phyloP scores from a whole-genome alignment of 2,797 vertebrate genomes.

The Poecilia velifera region DNA sequence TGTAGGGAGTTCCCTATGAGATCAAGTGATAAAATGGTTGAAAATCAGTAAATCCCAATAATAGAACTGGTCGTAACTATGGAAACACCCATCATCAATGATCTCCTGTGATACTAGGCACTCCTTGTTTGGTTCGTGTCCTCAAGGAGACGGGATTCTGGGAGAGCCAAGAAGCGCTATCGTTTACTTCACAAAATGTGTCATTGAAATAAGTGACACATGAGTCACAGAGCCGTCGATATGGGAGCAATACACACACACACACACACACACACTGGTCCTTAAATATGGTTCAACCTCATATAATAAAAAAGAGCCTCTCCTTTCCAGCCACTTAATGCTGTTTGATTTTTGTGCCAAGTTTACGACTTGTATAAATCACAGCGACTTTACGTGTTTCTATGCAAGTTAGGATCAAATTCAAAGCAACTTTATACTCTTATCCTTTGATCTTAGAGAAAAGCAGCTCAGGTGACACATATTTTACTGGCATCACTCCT shows the following conservation, averaged over 20 bases:
- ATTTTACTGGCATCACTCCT: not conserved
- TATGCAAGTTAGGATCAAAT: conserved; percentile 12
- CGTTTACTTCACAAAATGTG: conserved; percentile 50
- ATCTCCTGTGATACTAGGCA: conserved; percentile 22
- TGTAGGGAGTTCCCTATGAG: conserved; percentile 39
- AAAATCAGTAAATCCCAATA: conserved; percentile 64
- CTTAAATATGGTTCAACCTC: conserved; percentile 20
- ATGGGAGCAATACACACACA: conserved; percentile 7
- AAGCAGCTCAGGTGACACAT: not conserved
- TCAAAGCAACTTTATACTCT: conserved; percentile 3
- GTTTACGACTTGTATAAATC: conserved; percentile 17
- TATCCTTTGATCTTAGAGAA: conserved; percentile 11
- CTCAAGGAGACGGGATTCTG: conserved; percentile 51
- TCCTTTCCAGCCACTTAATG: not conserved
- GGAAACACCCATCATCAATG: conserved; percentile 64
- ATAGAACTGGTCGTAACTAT: conserved; percentile 49
- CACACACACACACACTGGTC: not conserved
- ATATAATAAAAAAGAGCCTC: conserved; percentile 1
- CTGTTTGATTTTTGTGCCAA: conserved; percentile 17
- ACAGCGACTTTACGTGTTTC: conserved; percentile 16
- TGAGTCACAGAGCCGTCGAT: conserved; percentile 47
- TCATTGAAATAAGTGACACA: conserved; percentile 61
- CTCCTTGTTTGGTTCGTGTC: conserved; percentile 52
- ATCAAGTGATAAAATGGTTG: conserved; percentile 58
- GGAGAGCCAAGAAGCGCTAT: conserved; percentile 46